A percentile compares a stretch with the other conserved stretches of the same genome.
Conservation (phyloP, 2,888 invertebrate species). For the Mesopsocus fuscifrons region DNA sequence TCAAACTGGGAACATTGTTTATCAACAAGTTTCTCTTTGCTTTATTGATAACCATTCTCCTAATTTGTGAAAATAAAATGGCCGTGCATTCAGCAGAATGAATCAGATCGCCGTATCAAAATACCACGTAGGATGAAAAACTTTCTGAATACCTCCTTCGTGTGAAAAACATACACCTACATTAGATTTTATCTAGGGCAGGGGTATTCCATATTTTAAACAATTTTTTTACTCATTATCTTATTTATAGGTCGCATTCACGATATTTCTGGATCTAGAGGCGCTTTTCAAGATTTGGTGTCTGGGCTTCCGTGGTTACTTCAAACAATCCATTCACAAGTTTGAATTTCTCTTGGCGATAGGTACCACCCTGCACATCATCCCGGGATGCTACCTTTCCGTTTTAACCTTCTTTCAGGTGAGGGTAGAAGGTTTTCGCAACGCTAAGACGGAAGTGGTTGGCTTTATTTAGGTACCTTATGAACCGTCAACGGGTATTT, state of each 20-base stretch:
- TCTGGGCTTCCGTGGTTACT: slow-evolving; percentile 85
- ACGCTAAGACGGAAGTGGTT: background rate
- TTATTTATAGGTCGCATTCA: slow-evolving; percentile 81
- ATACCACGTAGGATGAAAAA: no score
- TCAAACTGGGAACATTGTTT: no score
- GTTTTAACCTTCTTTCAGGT: slow-evolving; percentile 94
- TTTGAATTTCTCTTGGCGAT: slow-evolving; percentile 87
- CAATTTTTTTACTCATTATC: slow-evolving; percentile 18
- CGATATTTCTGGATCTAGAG: slow-evolving; percentile 84
- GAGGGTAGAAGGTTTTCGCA: no score
- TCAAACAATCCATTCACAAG: slow-evolving; percentile 91
- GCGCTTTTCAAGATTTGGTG: slow-evolving; percentile 96
- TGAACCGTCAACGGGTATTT: no score
- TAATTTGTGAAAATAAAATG: no score
- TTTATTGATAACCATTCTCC: no score
- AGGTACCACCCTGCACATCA: slow-evolving; percentile 84
- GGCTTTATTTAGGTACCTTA: no score
- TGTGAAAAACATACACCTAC: no score
- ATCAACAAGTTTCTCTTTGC: no score
- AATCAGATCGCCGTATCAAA: no score
- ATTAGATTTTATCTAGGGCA: background rate
- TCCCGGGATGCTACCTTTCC: slow-evolving; percentile 81
- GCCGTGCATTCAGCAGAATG: no score
- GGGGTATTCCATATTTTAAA: background rate
- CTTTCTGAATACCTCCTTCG: no score